Conservation (phyloP, 2,888 invertebrate species). For the Carterocephalus palaemon region DNA sequence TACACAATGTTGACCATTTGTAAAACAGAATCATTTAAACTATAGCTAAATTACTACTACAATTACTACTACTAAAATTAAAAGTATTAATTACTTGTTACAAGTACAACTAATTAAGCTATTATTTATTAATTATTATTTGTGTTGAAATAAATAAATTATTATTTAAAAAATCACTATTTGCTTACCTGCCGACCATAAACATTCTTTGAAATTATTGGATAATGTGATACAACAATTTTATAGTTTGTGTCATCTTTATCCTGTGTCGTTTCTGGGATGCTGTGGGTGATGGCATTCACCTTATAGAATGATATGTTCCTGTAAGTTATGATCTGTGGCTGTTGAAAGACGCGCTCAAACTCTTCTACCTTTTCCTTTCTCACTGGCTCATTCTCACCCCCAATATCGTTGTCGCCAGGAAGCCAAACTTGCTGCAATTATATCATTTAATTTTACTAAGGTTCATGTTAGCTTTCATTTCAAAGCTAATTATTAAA, state of each 20-base stretch:
- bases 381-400: slow-evolving; percentile 88
- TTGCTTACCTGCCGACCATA: slow-evolving; percentile 64
- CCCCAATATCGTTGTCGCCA: slow-evolving; percentile 98
- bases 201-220: slow-evolving; percentile 61
- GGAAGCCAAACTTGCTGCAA: slow-evolving; percentile 90
- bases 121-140: no score
- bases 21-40: no score
- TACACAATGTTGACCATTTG: no score
- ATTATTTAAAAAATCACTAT: background rate
- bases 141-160: slow-evolving; percentile 20
- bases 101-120: no score
- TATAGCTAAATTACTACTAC: no score
- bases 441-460: no score
- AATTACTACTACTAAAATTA: no score
- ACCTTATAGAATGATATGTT: slow-evolving; percentile 86
- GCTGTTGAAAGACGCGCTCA: slow-evolving; percentile 85
- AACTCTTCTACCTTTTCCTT: slow-evolving; percentile 85
- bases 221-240: slow-evolving; percentile 87
- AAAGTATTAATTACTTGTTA: no score
- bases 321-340: slow-evolving; percentile 79
- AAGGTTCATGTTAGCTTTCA: no score
- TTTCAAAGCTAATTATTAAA: no score
- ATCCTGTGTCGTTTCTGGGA: slow-evolving; percentile 69
- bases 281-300: slow-evolving; percentile 82
- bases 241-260: slow-evolving; percentile 72